Conservation (phyloP, 2,797 vertebrate species). For the Malurus leucopterus region DNA sequence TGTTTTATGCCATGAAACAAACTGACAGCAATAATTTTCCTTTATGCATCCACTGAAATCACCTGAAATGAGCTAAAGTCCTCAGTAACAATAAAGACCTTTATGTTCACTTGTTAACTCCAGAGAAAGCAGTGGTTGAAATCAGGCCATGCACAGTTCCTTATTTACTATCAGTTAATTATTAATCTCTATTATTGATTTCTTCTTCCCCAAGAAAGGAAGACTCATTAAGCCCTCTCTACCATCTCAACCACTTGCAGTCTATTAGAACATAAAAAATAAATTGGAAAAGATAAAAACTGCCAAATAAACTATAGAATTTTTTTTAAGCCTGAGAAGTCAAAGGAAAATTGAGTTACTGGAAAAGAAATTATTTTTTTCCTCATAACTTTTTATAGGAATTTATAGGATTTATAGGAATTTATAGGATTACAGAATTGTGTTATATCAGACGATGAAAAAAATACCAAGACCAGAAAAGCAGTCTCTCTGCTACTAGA, state of each 20-base stretch:
- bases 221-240: neutral
- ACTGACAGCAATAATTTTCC: neutral
- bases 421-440: neutral
- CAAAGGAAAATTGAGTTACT: neutral
- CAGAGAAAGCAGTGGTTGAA: neutral
- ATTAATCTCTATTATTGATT: neutral
- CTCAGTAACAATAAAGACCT: neutral
- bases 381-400: too few species aligned
- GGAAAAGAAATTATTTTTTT: neutral
- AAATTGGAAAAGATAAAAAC: neutral
- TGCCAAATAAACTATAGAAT: neutral
- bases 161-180: constrained; percentile 12
- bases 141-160: neutral
- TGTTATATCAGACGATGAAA: neutral
- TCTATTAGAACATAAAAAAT: neutral
- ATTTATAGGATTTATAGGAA: too few species aligned
- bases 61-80: neutral
- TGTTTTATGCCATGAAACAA: neutral
- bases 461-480: neutral
- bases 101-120: neutral
- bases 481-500: neutral
- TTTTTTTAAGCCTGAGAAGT: neutral
- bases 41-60: neutral
- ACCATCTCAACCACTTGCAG: neutral
- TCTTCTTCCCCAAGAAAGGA: neutral